Percentiles rank a stretch among this genome's conserved stretches.
phyloP scores from a whole-genome alignment of 1,140 invertebrate genomes.

The Arion vulgaris region DNA sequence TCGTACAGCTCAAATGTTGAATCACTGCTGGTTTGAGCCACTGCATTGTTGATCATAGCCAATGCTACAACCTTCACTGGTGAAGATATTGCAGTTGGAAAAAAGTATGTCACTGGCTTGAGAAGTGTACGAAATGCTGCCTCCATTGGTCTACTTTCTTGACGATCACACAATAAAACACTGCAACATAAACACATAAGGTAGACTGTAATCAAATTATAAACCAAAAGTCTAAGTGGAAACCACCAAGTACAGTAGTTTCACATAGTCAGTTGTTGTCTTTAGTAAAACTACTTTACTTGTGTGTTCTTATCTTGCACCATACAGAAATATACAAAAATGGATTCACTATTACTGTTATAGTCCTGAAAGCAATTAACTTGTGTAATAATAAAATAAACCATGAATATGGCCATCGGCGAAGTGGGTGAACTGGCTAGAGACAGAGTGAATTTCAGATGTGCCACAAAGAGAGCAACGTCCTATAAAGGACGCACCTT shows the following conservation, averaged over 20 bases:
- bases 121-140: conserved; percentile 55
- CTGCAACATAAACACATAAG: conserved; percentile 48
- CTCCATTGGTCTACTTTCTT: conserved; percentile 66
- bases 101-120: conserved; percentile 63
- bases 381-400: too few species aligned
- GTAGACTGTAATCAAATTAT: not conserved
- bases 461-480: too few species aligned
- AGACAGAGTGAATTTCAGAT: too few species aligned
- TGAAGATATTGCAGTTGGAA: conserved; percentile 67
- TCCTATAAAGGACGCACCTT: too few species aligned
- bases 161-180: conserved; percentile 63
- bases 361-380: too few species aligned
- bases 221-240: too few species aligned
- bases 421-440: too few species aligned
- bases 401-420: too few species aligned
- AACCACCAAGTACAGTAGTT: not conserved
- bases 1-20: conserved; percentile 56
- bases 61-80: conserved; percentile 61
- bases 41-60: conserved; percentile 65
- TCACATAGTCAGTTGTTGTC: not conserved
- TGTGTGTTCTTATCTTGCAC: too few species aligned
- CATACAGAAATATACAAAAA: too few species aligned
- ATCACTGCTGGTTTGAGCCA: conserved; percentile 39
- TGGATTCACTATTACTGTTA: too few species aligned
- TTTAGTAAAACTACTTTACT: not conserved